Conservation (phyloP, 1,140 invertebrate genomes). For the Drosophila kurseongensis region DNA sequence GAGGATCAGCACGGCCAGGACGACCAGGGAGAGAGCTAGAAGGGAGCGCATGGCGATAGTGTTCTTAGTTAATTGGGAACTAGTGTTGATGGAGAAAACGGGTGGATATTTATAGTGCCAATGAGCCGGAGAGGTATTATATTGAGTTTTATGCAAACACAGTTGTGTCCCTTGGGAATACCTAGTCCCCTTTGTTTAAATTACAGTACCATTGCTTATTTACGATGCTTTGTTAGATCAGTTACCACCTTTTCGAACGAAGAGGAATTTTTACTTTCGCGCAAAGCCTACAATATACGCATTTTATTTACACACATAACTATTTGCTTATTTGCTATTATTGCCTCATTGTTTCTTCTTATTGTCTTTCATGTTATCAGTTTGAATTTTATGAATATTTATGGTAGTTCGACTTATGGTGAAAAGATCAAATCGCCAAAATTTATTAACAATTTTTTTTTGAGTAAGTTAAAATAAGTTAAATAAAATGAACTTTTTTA, state of each 20-base stretch:
- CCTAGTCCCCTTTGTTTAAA: neutral
- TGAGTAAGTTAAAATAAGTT: no score
- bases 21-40: conserved; percentile 8
- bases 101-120: conserved; percentile 19
- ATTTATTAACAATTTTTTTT: no score
- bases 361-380: no score
- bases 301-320: no score
- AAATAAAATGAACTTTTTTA: no score
- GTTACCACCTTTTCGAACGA: conserved; percentile 14
- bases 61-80: neutral
- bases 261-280: conserved; percentile 7
- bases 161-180: conserved; percentile 11
- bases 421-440: no score
- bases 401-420: no score
- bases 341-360: no score
- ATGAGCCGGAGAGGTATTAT: no score
- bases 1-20: conserved; percentile 15
- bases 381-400: no score
- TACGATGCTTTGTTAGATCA: conserved; percentile 8
- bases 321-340: no score
- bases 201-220: conserved; percentile 12
- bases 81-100: neutral
- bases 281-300: neutral
- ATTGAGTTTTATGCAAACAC: conserved; percentile 12
- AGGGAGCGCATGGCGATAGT: conserved; percentile 9